A percentile compares a stretch with the other conserved stretches of the same genome.
Evolutionary conservation across 2,888 invertebrate species (phyloP).

Genomic region (Tipula vernalis): DNA sequence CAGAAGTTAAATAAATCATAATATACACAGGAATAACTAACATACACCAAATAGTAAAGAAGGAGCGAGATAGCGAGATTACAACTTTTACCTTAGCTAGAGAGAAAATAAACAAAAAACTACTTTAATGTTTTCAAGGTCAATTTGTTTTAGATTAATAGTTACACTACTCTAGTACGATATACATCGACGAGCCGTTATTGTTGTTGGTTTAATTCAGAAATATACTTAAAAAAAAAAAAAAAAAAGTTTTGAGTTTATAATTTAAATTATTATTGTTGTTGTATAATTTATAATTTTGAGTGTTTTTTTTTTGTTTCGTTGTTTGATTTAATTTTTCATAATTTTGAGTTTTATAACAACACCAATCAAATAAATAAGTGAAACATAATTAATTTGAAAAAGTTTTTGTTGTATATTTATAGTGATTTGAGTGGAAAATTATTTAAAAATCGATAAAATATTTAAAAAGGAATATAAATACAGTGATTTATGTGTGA

Average conservation of each 20-base stretch:
- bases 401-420: not conserved
- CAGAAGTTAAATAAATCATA: not conserved
- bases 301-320: not conserved
- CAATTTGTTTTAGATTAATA: not conserved
- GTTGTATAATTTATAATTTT: not conserved
- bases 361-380: not conserved
- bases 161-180: not conserved
- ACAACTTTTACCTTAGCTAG: not conserved
- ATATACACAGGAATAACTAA: not conserved
- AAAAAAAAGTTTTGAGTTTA: not conserved
- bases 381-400: not conserved
- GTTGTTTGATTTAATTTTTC: not conserved
- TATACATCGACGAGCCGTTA: not conserved
- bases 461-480: not conserved
- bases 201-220: not conserved
- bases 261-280: not conserved
- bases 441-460: not conserved
- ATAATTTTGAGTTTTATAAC: not conserved
- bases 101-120: not conserved
- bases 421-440: not conserved
- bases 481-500: not conserved
- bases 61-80: not conserved
- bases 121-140: constrained; percentile 4
- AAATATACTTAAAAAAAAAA: no score
- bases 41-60: not conserved